Evolutionary conservation across 2,888 invertebrate species (phyloP), one percentile per base, ranked within the genome.

Genomic region (Agriopis aurantiaria): DNA sequence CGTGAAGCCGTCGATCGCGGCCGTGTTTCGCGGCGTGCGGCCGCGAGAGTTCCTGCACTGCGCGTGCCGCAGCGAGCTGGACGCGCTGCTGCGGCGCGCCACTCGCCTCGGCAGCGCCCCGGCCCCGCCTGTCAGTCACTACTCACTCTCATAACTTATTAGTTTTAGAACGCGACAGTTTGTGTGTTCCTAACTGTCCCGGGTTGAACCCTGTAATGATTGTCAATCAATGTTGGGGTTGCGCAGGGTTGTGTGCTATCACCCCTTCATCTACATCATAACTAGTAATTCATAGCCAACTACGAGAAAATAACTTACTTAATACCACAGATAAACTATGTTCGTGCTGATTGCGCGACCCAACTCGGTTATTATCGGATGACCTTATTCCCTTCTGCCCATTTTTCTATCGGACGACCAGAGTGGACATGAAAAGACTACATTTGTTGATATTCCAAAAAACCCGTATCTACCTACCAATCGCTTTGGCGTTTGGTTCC

Each of bases 1-100:
- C 88, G 92, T 97, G 77, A 97, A 97, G 86, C 96, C 97, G 12
- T 96, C 96, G 71, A 96, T 97, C 41, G 96, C 96, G 79, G 94
- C 95, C 4, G 96, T 97, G 71, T 96, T 97, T 83, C 96, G 96
- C 81, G 97, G 96, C 46, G 95, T 97, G 65, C 95, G 95, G n/a
- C 96, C 97, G 55, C 95, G 95, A 69, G 95, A 96, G 83, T 96
- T 97, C 86, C 93, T 95, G 79, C 96, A 96, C 86, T 90, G 87
- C 80, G 79, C 85, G 70, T 87, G 87, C 76, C 89, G 88, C 80
- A 82, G 80, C 60, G 85, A 91, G 76, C 90, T 92, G 57, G 92
- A 91, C 82, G 84, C 84, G 40, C 82, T 91, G 83, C 88, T 91
- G 83, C 87, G 80, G 70, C 75, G 72, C 43, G 76, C 70, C 69